Conservation (phyloP, 2,888 invertebrate species). For the Epicampocera succincta region DNA sequence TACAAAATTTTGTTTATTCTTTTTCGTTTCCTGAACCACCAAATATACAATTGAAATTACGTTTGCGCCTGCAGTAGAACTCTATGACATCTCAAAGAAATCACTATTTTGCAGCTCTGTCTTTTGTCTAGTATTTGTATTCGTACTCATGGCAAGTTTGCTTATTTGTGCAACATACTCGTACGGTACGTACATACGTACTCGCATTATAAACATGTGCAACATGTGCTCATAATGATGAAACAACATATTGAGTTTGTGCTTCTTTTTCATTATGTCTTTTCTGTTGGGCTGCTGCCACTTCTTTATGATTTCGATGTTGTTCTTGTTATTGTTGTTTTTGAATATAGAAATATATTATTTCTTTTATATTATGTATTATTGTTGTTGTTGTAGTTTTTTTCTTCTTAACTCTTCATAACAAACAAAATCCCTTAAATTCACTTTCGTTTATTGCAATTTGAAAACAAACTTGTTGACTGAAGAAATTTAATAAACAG, state of each 20-base stretch:
- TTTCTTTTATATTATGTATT: conserved; percentile 4
- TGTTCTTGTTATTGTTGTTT: conserved; percentile 3
- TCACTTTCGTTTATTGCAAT: conserved; percentile 53
- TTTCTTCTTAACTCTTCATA: neutral
- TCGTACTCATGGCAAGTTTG: conserved; percentile 21
- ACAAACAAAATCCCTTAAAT: conserved; percentile 32
- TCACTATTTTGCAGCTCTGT: conserved; percentile 10
- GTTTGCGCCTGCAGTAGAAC: too few species aligned
- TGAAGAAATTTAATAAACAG: conserved; percentile 16
- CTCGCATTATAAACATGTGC: conserved; percentile 54
- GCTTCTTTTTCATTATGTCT: conserved; percentile 8
- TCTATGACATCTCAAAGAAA: neutral
- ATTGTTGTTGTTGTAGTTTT: neutral
- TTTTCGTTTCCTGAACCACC: too few species aligned
- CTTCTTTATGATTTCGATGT: neutral
- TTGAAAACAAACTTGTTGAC: conserved; percentile 40
- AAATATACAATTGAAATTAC: too few species aligned
- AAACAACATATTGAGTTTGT: conserved; percentile 56
- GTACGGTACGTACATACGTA: too few species aligned
- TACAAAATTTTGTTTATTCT: too few species aligned
- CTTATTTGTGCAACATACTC: conserved; percentile 58
- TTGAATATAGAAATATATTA: conserved; percentile 28
- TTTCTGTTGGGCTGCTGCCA: neutral
- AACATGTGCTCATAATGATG: conserved; percentile 65
- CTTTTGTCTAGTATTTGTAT: neutral